Evolutionary conservation across 2,888 invertebrate genomes (phyloP).

Genomic region (Blastobasis lacticolella): DNA sequence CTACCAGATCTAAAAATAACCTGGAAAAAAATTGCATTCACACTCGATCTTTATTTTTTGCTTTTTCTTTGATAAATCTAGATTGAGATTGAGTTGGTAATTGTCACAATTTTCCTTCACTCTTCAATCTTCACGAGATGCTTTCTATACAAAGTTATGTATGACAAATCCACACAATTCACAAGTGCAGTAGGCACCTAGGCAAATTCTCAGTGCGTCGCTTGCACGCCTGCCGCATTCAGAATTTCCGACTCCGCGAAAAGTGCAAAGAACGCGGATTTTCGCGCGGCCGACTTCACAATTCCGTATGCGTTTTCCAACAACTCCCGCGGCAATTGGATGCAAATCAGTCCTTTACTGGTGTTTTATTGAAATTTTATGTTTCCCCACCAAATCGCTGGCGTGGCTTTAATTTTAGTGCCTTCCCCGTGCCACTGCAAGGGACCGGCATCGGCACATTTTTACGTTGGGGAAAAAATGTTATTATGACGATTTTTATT

Average conservation of each 20-base stretch:
- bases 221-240: neutral
- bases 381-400: neutral
- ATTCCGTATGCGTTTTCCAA: neutral
- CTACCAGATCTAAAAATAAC: too few species aligned
- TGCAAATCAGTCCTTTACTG: slow-evolving; percentile 6
- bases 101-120: too few species aligned
- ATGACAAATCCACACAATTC: neutral
- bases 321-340: neutral
- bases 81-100: too few species aligned
- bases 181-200: too few species aligned
- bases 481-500: too few species aligned
- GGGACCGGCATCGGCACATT: too few species aligned
- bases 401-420: neutral
- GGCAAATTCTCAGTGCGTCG: neutral
- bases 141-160: too few species aligned
- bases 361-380: slow-evolving; percentile 11
- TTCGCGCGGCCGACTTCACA: neutral
- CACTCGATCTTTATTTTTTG: too few species aligned
- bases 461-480: too few species aligned
- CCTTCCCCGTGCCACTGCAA: neutral
- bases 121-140: too few species aligned
- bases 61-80: too few species aligned
- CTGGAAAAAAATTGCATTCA: too few species aligned
- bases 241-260: neutral
- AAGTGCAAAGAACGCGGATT: neutral